Evolutionary conservation across 1,140 invertebrate genomes (phyloP).

Genomic region (Drosophila rufa): DNA sequence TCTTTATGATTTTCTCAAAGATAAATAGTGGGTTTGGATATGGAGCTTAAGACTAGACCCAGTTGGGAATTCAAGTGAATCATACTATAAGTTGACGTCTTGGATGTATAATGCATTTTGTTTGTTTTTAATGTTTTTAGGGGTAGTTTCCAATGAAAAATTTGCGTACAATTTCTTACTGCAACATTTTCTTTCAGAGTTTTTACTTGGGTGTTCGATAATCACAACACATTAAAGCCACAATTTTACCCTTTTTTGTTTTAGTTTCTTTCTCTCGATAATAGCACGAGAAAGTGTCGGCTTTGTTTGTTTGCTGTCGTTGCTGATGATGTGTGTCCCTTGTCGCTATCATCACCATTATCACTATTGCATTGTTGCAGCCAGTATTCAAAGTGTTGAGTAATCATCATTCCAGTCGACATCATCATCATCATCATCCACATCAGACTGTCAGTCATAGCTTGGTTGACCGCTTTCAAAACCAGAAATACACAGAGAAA

Average conservation of each 20-base stretch:
- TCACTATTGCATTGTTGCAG: slow-evolving; percentile 30
- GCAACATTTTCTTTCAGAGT: neutral
- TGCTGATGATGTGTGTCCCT: slow-evolving; percentile 47
- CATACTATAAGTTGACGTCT: too few species aligned
- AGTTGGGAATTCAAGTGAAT: neutral
- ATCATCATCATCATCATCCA: slow-evolving; percentile 29
- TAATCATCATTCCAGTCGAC: slow-evolving; percentile 46
- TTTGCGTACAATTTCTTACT: neutral
- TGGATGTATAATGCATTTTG: too few species aligned
- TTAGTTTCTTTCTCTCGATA: neutral
- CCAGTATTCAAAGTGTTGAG: slow-evolving; percentile 49
- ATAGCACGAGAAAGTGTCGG: slow-evolving; percentile 29
- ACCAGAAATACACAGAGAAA: slow-evolving; percentile 11
- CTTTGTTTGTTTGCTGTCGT: slow-evolving; percentile 33
- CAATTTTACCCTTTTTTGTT: neutral
- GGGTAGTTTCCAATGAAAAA: neutral
- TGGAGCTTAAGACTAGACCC: too few species aligned
- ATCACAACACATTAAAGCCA: neutral
- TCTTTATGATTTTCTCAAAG: neutral
- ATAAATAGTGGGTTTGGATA: too few species aligned
- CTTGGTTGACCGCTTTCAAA: slow-evolving; percentile 36
- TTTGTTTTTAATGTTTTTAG: too few species aligned
- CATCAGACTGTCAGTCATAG: slow-evolving; percentile 12
- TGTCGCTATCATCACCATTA: slow-evolving; percentile 40
- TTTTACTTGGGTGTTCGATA: neutral